Conservation (phyloP, 2,888 invertebrate species). For the Hemaris fuciformis region DNA sequence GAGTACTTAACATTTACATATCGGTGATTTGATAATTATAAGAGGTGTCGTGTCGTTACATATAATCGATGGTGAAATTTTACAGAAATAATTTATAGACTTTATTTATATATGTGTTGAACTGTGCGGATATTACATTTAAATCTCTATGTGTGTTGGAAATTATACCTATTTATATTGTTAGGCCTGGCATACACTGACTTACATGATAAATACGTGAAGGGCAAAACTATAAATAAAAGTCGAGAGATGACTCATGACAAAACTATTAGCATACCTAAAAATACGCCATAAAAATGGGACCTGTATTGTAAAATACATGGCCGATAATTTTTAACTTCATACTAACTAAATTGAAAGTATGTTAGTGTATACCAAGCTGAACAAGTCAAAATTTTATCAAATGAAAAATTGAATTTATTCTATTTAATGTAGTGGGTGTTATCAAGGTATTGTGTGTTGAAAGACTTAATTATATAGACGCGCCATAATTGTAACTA, state of each 20-base stretch:
- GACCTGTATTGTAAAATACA: too few species aligned
- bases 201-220: neutral
- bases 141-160: neutral
- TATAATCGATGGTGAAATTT: neutral
- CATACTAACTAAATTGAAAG: too few species aligned
- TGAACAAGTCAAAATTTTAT: neutral
- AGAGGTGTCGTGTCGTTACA: neutral
- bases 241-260: too few species aligned
- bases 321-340: too few species aligned
- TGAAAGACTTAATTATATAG: neutral
- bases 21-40: neutral
- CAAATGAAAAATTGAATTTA: neutral
- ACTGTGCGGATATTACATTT: neutral
- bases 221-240: too few species aligned
- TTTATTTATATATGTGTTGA: neutral
- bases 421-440: constrained; percentile 1
- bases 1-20: constrained; percentile 3
- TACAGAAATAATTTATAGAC: neutral
- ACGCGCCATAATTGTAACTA: neutral
- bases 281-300: too few species aligned
- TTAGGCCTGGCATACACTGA: neutral
- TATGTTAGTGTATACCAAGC: too few species aligned
- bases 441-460: neutral
- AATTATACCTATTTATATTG: neutral
- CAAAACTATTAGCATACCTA: too few species aligned